Evolutionary conservation across 2,797 vertebrate species (phyloP), one percentile per base, ranked within the genome.

Genomic region (Leuciscus waleckii): DNA sequence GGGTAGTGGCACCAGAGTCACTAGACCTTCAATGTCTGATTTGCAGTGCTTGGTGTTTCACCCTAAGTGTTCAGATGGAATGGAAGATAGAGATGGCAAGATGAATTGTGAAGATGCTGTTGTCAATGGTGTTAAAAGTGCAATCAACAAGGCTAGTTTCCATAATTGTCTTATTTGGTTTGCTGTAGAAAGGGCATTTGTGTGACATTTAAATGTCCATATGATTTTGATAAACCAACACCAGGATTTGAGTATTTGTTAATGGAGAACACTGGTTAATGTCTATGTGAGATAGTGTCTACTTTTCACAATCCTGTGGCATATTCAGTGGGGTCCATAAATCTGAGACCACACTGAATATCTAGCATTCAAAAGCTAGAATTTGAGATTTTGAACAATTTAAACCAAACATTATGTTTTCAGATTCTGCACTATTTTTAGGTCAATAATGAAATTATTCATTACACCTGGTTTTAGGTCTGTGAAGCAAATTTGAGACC

Each of bases 21-120:
- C 39, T 41, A 80, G 86, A 86, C 86, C 68, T 87, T 85, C 61
- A 41, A 35, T 82, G 82, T 86, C 77, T 89, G 82, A 88, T 88
- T 89, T 83, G 85, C 58, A 81, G 56, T 75, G 61, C 78, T 74
- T 82, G 74, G 43, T 78, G 43, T 56, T 70, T 86, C 58, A 86
- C 26, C 43, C 17, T 58, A 69, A 43, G 67, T 85, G 71, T 74
- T 39, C 78, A 29, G 78, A 84, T 43, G 35, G 39, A 32, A 82
- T 32, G 26, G 61, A 75, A 74, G 43, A 81, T 46, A 58, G 79
- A 37, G 70, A 54, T 67, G 69, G 67, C 61, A 69, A 49, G 29
- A 78, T 8, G 0, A 43, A 16, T 54, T 69, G 41, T 79, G 29
- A 85, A 74, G 79, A 70, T 69, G 16, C 26, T 58, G 73, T 43